Base-by-base conservation (phyloP, 2,113 vertebrate species). In the Lophura nycthemera region DNA sequence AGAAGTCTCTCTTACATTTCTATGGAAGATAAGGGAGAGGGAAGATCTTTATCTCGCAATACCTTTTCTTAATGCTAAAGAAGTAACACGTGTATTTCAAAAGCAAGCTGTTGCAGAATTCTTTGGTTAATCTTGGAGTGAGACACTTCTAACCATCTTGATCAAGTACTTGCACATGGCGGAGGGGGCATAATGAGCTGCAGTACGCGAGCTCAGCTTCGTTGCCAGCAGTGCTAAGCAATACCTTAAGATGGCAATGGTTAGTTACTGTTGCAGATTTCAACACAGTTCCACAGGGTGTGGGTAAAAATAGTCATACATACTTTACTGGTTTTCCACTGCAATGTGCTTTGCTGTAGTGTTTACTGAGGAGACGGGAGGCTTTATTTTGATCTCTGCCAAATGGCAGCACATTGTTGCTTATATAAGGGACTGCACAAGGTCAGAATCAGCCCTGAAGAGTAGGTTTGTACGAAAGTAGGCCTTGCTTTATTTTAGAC, bases 211-310 rank as follows among this genome's bases (percentile, higher is more conserved):
- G 36, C 30, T 47, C 3, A 8, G 0, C n/a, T 27, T 30, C 43
- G 1, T 15, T 32, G 75, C 61, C 61, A 29, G 69, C 90, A 38
- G 6, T 88, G 14, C 90, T 7, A 0, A 52, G 63, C 59, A 27
- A 30, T 11, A 8, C 84, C 96, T 8, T 36, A n/a, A 95, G 96
- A 74, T 92, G 96, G 96, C 96, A 93, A 38, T 89, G 84, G 93
- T 87, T 83, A 42, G 84, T 67, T 61, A 79, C 73, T 30, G 1
- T 40, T 7, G 1, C 30, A 6, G 42, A 11, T n/a, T 66, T 78
- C 64, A 7, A 15, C 32, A 6, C 24, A 11, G 3, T 73, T 38
- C 29, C 43, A 18, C 5, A 1, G 9, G 8, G 21, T 32, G 16
- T 1, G 40, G 36, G 17, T 83, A 71, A 85, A 92, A 95, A 86